Base-by-base conservation (phyloP, 2,797 vertebrate genomes). In the Craterocephalus amniculus region DNA sequence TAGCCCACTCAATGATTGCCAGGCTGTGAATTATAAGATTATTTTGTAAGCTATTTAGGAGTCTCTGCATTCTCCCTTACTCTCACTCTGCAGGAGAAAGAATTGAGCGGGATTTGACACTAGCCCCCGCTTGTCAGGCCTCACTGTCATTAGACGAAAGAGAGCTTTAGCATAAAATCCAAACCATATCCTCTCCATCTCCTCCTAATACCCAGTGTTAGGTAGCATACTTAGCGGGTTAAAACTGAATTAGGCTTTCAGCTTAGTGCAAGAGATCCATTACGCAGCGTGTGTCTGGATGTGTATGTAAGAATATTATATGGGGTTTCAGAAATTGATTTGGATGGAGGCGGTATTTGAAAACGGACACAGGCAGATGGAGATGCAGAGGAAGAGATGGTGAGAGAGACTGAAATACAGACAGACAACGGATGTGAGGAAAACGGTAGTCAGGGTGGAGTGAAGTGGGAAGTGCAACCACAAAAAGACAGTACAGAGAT, bases 31-130 rank as follows among this genome's bases (percentile, higher is more conserved):
- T 88, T 90, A 81, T 92, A 80, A 76, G 62, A 89, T 89, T 89
- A 91, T 91, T 91, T 83, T 79, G 70, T 80, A 70, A 88, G 81
- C 69, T 89, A 83, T 91, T 92, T 77, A 83, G 86, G 69, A 81
- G 48, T 71, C 74, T 83, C 79, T 24, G 43, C 62, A 29, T 64
- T 81, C 58, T 78, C 36, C 24, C 29, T 79, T 73, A 86, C 74
- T 61, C 56, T 73, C 32, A 8, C 74, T 63, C 56, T 73, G 71
- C 16, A 27, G 38, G 58, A 59, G 62, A 76, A 78, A 66, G 57
- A 79, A 80, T 69, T 34, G 74, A 78, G 83, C 67, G 58, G 66
- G 67, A 74, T 84, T 88, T 84, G 72, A 84, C 40, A 36, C 83
- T 81, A 70, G 67, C 83, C 81, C 66, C 78, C 67, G 45, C 81